Conservation (phyloP, 1,140 invertebrate genomes). For the Sinella curviseta region DNA sequence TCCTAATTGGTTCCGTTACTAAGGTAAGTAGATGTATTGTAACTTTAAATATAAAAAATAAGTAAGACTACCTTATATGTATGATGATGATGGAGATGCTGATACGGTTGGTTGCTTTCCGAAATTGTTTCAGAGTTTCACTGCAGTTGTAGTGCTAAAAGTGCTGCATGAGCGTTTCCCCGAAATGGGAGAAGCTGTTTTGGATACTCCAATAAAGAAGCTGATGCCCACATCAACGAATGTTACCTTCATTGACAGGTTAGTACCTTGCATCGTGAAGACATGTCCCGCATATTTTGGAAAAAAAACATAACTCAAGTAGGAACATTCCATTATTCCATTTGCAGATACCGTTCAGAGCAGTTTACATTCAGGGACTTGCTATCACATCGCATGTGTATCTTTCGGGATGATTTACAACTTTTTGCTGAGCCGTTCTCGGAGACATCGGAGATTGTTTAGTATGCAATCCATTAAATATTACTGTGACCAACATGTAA, state of each 20-base stretch:
- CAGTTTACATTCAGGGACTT: conserved; percentile 31
- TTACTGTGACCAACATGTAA: too few relatives aligned
- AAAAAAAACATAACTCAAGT: too few relatives aligned
- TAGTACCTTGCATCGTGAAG: too few relatives aligned
- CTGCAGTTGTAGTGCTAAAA: conserved; percentile 20
- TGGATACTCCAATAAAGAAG: conserved; percentile 31
- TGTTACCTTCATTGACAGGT: conserved; percentile 35
- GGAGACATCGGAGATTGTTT: conserved; percentile 22
- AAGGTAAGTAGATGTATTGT: conserved; percentile 36
- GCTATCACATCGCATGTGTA: conserved; percentile 27
- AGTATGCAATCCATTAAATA: too few relatives aligned
- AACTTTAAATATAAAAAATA: too few relatives aligned
- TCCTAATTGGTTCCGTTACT: conserved; percentile 33
- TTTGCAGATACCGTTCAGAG: conserved; percentile 32
- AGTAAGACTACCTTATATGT: too few relatives aligned
- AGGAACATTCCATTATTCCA: too few relatives aligned
- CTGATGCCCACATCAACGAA: conserved; percentile 24
- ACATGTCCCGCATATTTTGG: too few relatives aligned
- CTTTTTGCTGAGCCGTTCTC: background rate
- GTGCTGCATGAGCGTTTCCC: conserved; percentile 34
- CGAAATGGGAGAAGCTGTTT: conserved; percentile 22
- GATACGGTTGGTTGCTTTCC: background rate
- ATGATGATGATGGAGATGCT: too few relatives aligned
- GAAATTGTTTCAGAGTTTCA: conserved; percentile 38
- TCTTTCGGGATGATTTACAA: background rate